Evolutionary conservation across 2,113 vertebrate genomes (phyloP), one percentile per base, ranked within the genome.

Genomic region (Chauna torquata): DNA sequence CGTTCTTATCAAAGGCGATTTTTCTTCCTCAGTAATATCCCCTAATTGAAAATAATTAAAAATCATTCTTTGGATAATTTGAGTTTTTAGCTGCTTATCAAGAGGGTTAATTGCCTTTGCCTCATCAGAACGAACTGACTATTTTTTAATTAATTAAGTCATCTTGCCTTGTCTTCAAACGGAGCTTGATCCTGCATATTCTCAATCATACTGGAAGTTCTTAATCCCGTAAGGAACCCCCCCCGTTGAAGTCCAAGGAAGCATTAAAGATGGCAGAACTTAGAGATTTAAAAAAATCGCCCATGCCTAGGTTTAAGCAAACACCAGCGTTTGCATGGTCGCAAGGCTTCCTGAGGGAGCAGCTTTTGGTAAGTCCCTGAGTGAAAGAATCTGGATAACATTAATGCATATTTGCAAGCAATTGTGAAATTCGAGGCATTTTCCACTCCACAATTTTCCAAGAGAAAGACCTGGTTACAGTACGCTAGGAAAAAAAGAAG

Each of bases 381-480:
- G 71, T 49, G 86, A 82, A 82, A 91, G 78, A 95, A 90, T 74
- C 95, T 69, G 92, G 86, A 54, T 62, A 65, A 55, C 92, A 82
- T 85, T 80, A 85, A 94, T 44, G 74, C 91, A 19, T 49, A 84
- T 89, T 89, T 68, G 86, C 91, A 92, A 24, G 78, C 88, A 87
- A 13, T 82, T 92, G 91, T 74, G 94, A 95, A 90, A 97, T 77
- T 88, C 49, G 75, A 91, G 66, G 95, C 94, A 62, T 94, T 95
- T 96, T 49, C 74, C 91, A 82, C 84, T 32, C 70, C 74, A 57
- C 80, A 70, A 81, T 74, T 82, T 87, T 92, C 89, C 90, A 49
- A 66, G 45, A 75, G 78, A 47, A 50, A 76, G 55, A 96, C 95
- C 77, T 32, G 88, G 44, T 38, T 68, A 58, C 47, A 68, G 40